Percentiles rank a stretch among this genome's conserved stretches.
Conservation (phyloP, 2,113 vertebrate genomes). For the Sula dactylatra region DNA sequence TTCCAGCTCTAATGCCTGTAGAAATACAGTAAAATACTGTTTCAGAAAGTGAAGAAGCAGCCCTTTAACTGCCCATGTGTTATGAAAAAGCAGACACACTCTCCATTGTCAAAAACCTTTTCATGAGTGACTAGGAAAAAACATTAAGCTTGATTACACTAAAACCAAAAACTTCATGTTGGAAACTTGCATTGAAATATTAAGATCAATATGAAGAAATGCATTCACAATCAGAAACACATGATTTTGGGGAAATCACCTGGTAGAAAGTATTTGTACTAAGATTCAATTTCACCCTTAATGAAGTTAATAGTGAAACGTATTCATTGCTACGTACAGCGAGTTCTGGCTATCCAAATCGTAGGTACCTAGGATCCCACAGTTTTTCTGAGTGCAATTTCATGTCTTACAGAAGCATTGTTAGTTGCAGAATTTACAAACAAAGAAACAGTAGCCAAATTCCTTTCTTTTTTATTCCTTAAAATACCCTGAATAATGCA, state of each 20-base stretch:
- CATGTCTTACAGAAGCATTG: background rate
- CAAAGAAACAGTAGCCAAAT: background rate
- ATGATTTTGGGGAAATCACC: background rate
- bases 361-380: background rate
- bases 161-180: background rate
- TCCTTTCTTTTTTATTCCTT: background rate
- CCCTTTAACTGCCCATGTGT: background rate
- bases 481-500: conserved; percentile 20
- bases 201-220: background rate
- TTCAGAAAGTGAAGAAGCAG: background rate
- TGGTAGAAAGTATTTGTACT: background rate
- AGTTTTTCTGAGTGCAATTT: background rate
- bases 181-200: background rate
- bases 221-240: background rate
- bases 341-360: background rate
- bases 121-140: background rate
- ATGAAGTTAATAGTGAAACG: background rate
- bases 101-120: background rate
- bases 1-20: background rate
- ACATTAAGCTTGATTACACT: background rate
- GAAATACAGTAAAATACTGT: background rate
- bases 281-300: background rate
- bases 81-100: background rate
- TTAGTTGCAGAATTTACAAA: background rate
- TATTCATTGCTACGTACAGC: background rate